These are phyloP conservation scores for Hyperopisus bebe DNA, from an alignment of 2,113 vertebrate species.

Conservation along the genomic window DNA sequence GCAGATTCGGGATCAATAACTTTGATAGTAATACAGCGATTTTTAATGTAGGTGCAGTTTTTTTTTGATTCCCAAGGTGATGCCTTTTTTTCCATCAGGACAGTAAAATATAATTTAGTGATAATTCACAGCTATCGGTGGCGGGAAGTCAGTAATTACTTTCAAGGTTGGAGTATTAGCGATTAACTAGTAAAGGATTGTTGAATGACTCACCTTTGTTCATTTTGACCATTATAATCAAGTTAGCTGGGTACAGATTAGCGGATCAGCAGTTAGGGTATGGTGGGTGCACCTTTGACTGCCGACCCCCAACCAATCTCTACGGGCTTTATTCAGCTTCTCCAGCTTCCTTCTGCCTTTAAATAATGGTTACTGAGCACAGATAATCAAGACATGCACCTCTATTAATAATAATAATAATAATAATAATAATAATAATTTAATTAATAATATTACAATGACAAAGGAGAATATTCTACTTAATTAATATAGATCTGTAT, in stretches of 20 bases:
- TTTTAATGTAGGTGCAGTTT: conserved; percentile 4
- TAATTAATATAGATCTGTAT: neutral
- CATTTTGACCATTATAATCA: neutral
- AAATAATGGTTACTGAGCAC: neutral
- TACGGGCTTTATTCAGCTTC: neutral
- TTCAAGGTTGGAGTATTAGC: neutral
- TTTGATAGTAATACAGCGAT: neutral
- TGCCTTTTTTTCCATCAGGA: neutral
- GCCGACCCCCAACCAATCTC: neutral
- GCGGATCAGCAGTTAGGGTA: neutral
- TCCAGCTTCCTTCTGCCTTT: neutral
- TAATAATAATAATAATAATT: neutral
- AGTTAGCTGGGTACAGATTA: neutral
- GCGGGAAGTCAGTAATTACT: neutral
- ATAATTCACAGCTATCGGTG: neutral
- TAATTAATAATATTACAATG: neutral
- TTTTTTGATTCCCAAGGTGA: neutral
- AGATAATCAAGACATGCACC: neutral
- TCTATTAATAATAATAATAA: neutral
- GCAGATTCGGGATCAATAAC: conserved; percentile 2
- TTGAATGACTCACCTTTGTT: neutral
- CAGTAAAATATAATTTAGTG: neutral
- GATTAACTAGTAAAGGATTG: neutral
- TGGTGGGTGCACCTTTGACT: neutral
- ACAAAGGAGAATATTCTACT: neutral